Conservation (phyloP, 1,140 invertebrate species). For the Carcinoscorpius rotundicauda region DNA sequence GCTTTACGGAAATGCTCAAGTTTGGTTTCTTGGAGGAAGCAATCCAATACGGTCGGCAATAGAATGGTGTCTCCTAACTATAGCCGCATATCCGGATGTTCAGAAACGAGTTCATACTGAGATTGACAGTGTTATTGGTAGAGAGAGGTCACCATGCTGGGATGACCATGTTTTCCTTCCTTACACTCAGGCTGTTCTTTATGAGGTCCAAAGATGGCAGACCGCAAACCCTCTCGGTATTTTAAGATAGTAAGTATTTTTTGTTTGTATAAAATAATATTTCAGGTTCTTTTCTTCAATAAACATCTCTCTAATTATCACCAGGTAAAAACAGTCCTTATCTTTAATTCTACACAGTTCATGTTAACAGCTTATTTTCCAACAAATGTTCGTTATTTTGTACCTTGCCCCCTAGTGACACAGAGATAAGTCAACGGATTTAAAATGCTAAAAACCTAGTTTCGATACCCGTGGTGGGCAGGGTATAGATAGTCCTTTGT, state of each 20-base stretch:
- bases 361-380: too few species aligned
- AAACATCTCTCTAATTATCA: too few species aligned
- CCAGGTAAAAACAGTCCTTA: too few species aligned
- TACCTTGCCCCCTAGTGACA: too few species aligned
- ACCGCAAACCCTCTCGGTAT: slow-evolving; percentile 26
- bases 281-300: too few species aligned
- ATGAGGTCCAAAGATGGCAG: slow-evolving; percentile 27
- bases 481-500: too few species aligned
- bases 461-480: too few species aligned
- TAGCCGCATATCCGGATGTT: slow-evolving; percentile 32
- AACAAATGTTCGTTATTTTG: too few species aligned
- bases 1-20: slow-evolving; percentile 20
- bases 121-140: slow-evolving; percentile 28
- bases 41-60: slow-evolving; percentile 32
- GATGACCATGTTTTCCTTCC: slow-evolving; percentile 23
- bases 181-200: slow-evolving; percentile 26
- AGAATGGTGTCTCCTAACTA: slow-evolving; percentile 29
- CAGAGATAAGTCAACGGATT: too few species aligned
- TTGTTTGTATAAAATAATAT: too few species aligned
- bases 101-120: slow-evolving; percentile 29
- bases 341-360: too few species aligned
- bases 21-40: slow-evolving; percentile 29
- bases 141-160: slow-evolving; percentile 21
- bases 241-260: slow-evolving; percentile 16
- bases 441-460: too few species aligned